phyloP scores from a whole-genome alignment of 1,140 invertebrate species.

The honey bee (Apis mellifera) region Amel_HAv3.1 CM009936.2:17202501-17203000 shows the following conservation, averaged over 20 bases:
- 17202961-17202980: background rate
- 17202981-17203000: background rate
- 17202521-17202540: constrained; percentile 52
- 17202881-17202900: background rate
- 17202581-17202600: background rate
- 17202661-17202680: too few relatives aligned
- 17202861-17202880: background rate
- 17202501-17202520: constrained; percentile 69
- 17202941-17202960: background rate
- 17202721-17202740: background rate
- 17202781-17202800: background rate
- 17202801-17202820: background rate
- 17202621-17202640: too few relatives aligned
- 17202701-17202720: too few relatives aligned
- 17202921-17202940: background rate
- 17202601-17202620: too few relatives aligned
- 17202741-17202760: background rate
- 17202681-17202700: too few relatives aligned
- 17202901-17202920: background rate
- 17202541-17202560: constrained; percentile 28
- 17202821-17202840: background rate
- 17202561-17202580: background rate
- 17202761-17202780: background rate
- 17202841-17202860: constrained; percentile 21
- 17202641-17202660: too few relatives aligned